Evolutionary conservation across 1,140 invertebrate genomes (phyloP).

Genomic region (Procambarus virginalis): DNA sequence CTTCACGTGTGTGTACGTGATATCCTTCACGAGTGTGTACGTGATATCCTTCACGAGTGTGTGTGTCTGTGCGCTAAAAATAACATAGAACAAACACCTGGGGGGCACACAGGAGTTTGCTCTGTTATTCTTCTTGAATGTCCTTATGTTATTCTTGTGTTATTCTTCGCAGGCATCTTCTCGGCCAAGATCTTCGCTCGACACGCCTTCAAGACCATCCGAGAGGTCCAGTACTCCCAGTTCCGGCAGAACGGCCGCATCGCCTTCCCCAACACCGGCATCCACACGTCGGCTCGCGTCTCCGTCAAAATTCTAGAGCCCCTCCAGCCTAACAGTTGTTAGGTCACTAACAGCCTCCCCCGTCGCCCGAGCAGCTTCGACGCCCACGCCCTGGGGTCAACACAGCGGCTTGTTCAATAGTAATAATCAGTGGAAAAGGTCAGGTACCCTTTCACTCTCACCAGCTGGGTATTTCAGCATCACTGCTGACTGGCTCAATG

Average conservation of each 20-base stretch:
- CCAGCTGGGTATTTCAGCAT: neutral
- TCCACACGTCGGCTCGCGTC: slow-evolving; percentile 68
- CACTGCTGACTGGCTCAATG: neutral
- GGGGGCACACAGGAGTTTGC: too few species aligned
- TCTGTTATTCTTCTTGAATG: too few species aligned
- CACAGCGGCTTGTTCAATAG: neutral
- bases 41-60: too few species aligned
- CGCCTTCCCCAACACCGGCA: slow-evolving; percentile 69
- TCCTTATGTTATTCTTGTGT: too few species aligned
- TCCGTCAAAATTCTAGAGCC: slow-evolving; percentile 66
- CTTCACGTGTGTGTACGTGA: too few species aligned
- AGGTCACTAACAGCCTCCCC: neutral
- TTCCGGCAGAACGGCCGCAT: slow-evolving; percentile 67
- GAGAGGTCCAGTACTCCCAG: slow-evolving; percentile 67
- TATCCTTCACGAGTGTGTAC: too few species aligned
- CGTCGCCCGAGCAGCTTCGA: neutral
- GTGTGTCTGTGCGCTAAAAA: too few species aligned
- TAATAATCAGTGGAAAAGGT: neutral
- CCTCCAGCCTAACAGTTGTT: neutral
- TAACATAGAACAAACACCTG: too few species aligned
- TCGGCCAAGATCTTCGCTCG: slow-evolving; percentile 69
- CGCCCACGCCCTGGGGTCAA: neutral
- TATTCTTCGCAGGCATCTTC: slow-evolving; percentile 60
- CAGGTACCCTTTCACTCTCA: neutral
- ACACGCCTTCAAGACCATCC: slow-evolving; percentile 69